These are phyloP conservation scores for Epistrophella euchroma DNA, from an alignment of 2,888 invertebrate species.

Conservation along the genomic window DNA sequence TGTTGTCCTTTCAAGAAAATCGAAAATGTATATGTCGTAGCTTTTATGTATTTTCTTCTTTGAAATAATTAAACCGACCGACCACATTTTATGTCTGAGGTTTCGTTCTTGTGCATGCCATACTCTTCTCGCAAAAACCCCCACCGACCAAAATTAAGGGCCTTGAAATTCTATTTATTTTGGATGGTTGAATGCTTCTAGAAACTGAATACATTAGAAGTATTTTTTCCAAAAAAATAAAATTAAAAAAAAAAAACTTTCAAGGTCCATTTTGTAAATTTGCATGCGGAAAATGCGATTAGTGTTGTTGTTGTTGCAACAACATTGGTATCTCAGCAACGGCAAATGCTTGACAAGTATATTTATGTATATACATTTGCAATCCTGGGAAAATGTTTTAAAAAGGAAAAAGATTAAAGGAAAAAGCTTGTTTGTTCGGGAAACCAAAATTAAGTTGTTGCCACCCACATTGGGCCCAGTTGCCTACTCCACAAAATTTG, in stretches of 20 bases:
- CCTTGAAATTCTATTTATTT: constrained; percentile 48
- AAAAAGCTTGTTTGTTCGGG: constrained; percentile 50
- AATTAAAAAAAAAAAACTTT: constrained; percentile 2
- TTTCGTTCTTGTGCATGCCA: constrained; percentile 3
- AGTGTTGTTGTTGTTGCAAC: neutral
- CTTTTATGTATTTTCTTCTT: neutral
- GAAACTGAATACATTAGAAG: constrained; percentile 66
- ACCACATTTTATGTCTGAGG: constrained; percentile 57
- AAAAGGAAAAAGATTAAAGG: constrained; percentile 24
- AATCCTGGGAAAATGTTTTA: neutral
- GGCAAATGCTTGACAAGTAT: neutral
- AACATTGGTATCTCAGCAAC: neutral
- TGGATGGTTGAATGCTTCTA: constrained; percentile 55
- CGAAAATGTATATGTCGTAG: neutral
- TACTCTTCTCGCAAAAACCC: neutral
- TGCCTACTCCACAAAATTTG: constrained; percentile 55
- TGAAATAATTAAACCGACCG: constrained; percentile 40
- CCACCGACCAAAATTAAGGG: neutral
- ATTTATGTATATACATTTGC: neutral
- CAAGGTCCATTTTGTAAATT: constrained; percentile 49
- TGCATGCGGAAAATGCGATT: constrained; percentile 20
- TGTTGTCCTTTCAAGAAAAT: neutral
- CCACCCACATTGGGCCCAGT: constrained; percentile 57
- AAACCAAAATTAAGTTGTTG: constrained; percentile 73
- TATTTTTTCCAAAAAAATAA: constrained; percentile 25